phyloP scores from a whole-genome alignment of 2,797 vertebrate genomes.

The Knipowitschia caucasica region DNA sequence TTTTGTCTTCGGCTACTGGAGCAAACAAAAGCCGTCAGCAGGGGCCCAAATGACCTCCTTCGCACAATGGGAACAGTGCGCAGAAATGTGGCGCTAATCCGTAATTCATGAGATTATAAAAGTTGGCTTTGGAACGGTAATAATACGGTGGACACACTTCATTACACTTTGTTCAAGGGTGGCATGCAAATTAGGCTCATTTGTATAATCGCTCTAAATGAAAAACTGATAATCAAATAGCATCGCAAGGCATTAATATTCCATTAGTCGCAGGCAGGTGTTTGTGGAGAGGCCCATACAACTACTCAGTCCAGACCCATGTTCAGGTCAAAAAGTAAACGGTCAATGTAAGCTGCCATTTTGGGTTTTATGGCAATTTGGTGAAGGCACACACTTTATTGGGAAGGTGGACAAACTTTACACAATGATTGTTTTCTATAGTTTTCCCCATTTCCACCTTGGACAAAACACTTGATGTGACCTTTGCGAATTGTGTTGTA shows the following conservation, averaged over 20 bases:
- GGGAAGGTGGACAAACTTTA: background rate
- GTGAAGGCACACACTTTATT: background rate
- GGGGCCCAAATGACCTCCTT: conserved; percentile 66
- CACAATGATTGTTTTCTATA: no score
- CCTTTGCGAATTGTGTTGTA: no score
- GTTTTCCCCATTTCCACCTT: no score
- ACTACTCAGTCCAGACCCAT: conserved; percentile 17
- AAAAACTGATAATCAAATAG: conserved; percentile 81
- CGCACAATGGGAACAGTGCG: conserved; percentile 82
- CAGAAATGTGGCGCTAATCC: conserved; percentile 93
- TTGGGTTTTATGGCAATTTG: background rate
- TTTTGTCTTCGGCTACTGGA: conserved; percentile 77
- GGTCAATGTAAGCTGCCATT: conserved; percentile 8
- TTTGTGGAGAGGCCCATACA: conserved; percentile 36
- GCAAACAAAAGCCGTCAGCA: conserved; percentile 68
- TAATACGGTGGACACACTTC: conserved; percentile 91
- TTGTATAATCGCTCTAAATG: conserved; percentile 82
- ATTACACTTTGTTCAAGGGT: conserved; percentile 84
- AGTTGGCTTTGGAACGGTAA: conserved; percentile 84
- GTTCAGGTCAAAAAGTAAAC: background rate
- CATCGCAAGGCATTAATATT: conserved; percentile 79
- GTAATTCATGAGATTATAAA: conserved; percentile 93
- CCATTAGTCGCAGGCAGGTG: conserved; percentile 75
- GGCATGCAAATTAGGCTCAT: conserved; percentile 75
- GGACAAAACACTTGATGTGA: no score